Evolutionary conservation across 1,140 invertebrate species (phyloP), one percentile per base, ranked within the genome.

Genomic region (Megathymus violae): DNA sequence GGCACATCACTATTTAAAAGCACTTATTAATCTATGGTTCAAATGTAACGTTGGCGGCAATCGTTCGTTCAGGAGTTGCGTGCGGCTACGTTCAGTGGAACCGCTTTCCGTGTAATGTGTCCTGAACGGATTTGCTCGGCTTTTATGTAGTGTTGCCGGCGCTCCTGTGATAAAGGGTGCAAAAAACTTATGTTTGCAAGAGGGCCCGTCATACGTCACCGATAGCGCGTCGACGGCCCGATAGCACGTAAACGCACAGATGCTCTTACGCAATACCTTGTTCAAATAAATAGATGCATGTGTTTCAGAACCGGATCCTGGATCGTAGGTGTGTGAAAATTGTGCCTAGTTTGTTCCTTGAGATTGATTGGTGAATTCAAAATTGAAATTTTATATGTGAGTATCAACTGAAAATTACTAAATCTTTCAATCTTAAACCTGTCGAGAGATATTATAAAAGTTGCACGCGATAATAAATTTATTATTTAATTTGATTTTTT

Each of bases 131-230:
- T 88, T 88, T 85, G 77, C 78, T 78, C 75, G 70, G 83, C 83
- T 90, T 90, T 86, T 90, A 90, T 88, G 84, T 82, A n/a, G n/a
- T n/a, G n/a, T n/a, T n/a, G n/a, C n/a, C n/a, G 68, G 78, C 80
- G 78, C 79, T 82, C 82, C 87, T 62, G 80, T 82, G 80, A 85
- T 86, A 88, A 80, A 87, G 87, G 85, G 85, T 88, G 87, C 81
- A 88, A 90, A 90, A 88, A 88, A 87, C 79, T 54, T 78, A 82
- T 88, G 82, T 88, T 88, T 85, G 80, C 73, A 76, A 71, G 75
- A 82, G 81, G 82, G 81, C 74, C 82, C 75, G 82, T 56, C 68
- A 76, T 80, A 86, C 87, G 87, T 88, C 83, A 88, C 79, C 61
- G 74, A 77, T 78, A 72, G n/a, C 67, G 83, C 78, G 79, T 80